These are phyloP conservation scores for Corbicula japonica DNA, from an alignment of 2,888 invertebrate species.

Conservation along the genomic window DNA sequence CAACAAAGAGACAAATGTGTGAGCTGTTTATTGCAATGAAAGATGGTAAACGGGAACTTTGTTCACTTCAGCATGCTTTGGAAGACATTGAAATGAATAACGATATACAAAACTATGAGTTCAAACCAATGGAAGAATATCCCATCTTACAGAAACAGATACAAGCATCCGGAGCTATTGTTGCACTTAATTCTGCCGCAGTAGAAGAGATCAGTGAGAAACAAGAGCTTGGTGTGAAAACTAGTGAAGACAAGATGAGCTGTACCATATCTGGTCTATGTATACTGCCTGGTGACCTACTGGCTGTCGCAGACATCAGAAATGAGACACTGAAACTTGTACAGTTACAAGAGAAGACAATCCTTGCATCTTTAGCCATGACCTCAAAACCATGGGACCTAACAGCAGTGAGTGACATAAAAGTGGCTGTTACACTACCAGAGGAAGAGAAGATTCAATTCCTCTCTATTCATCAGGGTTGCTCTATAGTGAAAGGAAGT, in stretches of 20 bases:
- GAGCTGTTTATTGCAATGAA: conserved; percentile 15
- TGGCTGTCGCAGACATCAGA: conserved; percentile 3
- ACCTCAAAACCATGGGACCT: conserved; percentile 25
- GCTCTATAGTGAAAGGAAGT: neutral
- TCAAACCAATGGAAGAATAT: neutral
- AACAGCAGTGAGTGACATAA: neutral
- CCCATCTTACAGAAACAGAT: neutral
- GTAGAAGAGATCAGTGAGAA: neutral
- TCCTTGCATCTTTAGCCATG: neutral
- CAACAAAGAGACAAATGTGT: conserved; percentile 4
- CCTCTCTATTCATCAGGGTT: neutral
- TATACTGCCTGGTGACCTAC: conserved; percentile 4
- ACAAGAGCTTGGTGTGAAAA: conserved; percentile 1
- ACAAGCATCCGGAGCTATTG: neutral
- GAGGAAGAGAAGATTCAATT: conserved; percentile 7
- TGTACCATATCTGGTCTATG: conserved; percentile 13
- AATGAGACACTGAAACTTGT: conserved; percentile 13
- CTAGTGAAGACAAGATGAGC: neutral
- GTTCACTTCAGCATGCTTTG: neutral
- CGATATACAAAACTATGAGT: conserved; percentile 1
- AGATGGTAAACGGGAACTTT: neutral
- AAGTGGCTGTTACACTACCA: conserved; percentile 12
- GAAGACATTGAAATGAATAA: neutral
- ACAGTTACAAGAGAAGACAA: neutral
- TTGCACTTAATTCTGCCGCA: neutral